phyloP scores from a whole-genome alignment of 30 jellyfish, hydroid and myxozoan species.

The Mastigias papua region DNA sequence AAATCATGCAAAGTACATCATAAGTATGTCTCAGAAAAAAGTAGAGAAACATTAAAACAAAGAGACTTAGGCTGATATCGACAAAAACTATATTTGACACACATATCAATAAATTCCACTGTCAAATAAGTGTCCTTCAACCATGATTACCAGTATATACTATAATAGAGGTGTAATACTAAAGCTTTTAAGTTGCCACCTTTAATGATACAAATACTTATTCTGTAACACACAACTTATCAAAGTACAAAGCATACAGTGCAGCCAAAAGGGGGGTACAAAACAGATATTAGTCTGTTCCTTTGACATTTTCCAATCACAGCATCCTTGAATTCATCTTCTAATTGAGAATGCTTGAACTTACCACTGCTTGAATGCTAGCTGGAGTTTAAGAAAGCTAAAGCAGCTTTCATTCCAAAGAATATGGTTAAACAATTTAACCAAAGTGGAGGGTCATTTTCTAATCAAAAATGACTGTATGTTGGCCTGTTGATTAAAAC shows the following conservation, averaged over 20 bases:
- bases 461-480: constrained; percentile 49
- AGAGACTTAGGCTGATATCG: no score
- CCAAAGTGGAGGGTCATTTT: constrained; percentile 43
- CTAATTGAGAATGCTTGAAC: constrained; percentile 25
- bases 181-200: no score
- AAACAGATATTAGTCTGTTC: not conserved
- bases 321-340: constrained; percentile 32
- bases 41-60: no score
- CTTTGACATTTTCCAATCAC: constrained; percentile 5
- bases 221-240: no score
- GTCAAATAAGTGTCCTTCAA: no score
- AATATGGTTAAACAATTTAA: constrained; percentile 40
- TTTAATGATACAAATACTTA: no score
- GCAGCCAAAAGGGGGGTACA: not conserved
- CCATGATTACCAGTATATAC: no score
- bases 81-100: no score
- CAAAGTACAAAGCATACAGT: not conserved
- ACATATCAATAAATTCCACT: no score
- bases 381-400: constrained; percentile 34
- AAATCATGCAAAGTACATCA: no score
- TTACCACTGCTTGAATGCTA: constrained; percentile 26
- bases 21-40: no score
- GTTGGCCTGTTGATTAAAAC: constrained; percentile 71
- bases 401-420: constrained; percentile 65
- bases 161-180: no score